Evolutionary conservation across 2,113 vertebrate genomes (phyloP).

Genomic region (Lamprotornis superbus): DNA sequence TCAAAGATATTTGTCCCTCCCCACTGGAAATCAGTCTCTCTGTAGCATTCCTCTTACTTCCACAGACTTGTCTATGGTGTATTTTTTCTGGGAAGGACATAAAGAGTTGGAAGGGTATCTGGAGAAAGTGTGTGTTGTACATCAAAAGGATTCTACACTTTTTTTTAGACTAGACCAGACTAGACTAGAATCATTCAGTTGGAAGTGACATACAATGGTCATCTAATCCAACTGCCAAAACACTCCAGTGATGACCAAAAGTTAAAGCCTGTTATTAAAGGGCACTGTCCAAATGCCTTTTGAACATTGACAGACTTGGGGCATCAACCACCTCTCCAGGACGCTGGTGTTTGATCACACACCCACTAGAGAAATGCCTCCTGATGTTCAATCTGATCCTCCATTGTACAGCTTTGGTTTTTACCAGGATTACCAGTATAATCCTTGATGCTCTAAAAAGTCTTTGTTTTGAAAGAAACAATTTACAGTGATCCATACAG

Average conservation of each 20-base stretch:
- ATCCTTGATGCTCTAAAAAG: background rate
- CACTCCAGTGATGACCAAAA: background rate
- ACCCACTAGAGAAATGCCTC: background rate
- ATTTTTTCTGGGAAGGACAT: background rate
- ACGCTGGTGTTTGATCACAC: background rate
- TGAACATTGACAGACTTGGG: background rate
- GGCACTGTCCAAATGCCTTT: background rate
- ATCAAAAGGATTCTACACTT: background rate
- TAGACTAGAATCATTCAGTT: background rate
- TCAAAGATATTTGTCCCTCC: background rate
- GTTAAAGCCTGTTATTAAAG: background rate
- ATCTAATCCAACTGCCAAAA: background rate
- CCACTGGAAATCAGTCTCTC: background rate
- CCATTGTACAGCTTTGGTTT: background rate
- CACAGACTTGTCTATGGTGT: rapidly evolving
- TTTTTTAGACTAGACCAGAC: background rate
- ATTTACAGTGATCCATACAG: background rate
- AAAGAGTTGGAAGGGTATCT: background rate
- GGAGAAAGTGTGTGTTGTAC: rapidly evolving
- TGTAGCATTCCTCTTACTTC: background rate
- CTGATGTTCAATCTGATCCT: background rate
- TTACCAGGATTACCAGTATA: background rate
- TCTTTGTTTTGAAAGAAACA: background rate
- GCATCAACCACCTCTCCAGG: background rate
- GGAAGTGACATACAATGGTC: rapidly evolving